Percentiles rank a stretch among this genome's conserved stretches.
phyloP scores from a whole-genome alignment of 2,113 vertebrate genomes.

The crab-eating macaque (Macaca fascicularis) region T2T-MFA8v1.1 NC_088394.1:14914501-14915000 shows the following conservation, averaged over 20 bases:
- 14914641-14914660: neutral
- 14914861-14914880: neutral
- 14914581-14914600: neutral
- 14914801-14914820: neutral
- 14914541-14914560: neutral
- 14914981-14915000: neutral
- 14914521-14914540: neutral
- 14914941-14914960: neutral
- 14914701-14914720: slow-evolving; percentile 9
- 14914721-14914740: neutral
- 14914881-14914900: neutral
- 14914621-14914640: neutral
- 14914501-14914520: neutral
- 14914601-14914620: neutral
- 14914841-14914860: neutral
- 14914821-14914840: neutral
- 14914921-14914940: neutral
- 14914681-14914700: neutral
- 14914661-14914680: slow-evolving; percentile 19
- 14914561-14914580: neutral
- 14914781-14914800: neutral
- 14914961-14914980: neutral
- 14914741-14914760: slow-evolving; percentile 3
- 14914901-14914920: neutral
- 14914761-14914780: neutral